Evolutionary conservation across 35 echinoderm and acorn worm genomes (phyloP).

Genomic region (Stichopus chloronotus): DNA sequence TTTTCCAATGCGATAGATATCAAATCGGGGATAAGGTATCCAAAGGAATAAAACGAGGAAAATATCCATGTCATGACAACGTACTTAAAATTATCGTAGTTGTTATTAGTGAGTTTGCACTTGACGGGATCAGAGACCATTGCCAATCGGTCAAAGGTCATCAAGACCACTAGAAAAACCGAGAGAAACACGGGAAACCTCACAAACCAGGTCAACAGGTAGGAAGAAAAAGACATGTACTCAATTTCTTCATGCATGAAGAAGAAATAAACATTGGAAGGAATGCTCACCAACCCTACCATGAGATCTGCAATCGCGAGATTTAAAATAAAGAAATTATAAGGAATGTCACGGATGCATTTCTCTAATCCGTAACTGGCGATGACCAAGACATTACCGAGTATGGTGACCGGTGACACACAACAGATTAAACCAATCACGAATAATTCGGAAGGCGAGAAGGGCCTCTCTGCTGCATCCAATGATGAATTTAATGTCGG

Average conservation of each 20-base stretch:
- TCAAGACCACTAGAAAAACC: not conserved
- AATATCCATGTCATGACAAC: not conserved
- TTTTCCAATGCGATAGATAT: not conserved
- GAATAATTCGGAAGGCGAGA: too few relatives aligned
- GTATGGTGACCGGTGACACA: not conserved
- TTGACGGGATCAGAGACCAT: not conserved
- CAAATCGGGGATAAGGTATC: too few relatives aligned
- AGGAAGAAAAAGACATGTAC: not conserved
- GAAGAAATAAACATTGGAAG: not conserved
- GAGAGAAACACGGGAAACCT: not conserved
- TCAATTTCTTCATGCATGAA: too few relatives aligned
- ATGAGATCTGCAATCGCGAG: conserved; percentile 2
- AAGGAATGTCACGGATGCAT: not conserved
- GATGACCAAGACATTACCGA: not conserved
- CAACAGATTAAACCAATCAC: too few relatives aligned
- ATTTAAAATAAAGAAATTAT: not conserved
- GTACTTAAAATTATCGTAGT: not conserved
- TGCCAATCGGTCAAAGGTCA: not conserved
- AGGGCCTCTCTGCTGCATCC: too few relatives aligned
- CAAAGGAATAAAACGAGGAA: not conserved
- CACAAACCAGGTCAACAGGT: not conserved
- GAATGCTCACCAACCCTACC: not conserved
- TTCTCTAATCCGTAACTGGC: not conserved
- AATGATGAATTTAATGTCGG: too few relatives aligned
- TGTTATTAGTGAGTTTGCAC: not conserved